Evolutionary conservation across 2,888 invertebrate genomes (phyloP), one percentile per base, ranked within the genome.

Genomic region (Schrankia costaestrigalis): DNA sequence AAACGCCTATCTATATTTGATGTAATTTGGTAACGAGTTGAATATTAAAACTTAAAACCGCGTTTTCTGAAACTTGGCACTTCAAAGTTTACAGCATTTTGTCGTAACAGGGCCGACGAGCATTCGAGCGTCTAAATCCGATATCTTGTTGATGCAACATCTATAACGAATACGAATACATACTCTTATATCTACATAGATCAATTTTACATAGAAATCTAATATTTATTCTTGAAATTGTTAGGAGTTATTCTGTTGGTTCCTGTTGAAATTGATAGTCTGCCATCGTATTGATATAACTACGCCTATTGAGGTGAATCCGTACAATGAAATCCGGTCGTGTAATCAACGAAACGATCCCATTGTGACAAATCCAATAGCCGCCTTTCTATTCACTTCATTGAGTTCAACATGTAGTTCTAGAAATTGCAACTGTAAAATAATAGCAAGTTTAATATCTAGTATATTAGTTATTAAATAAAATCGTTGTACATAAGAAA

Each of bases 311-410:
- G 63, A 69, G 44, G 50, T 56, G 51, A 53, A 51, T 53, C 32
- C 44, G 46, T 49, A 73, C 73, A 73, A 75, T 75, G 64, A 65
- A 63, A 66, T 57, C 61, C 63, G 62, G 56, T 56, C 61, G 53
- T 52, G 58, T 68, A 75, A 79, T 78, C 73, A 72, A 64, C 57
- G 45, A 49, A 68, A 71, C 68, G 71, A 65, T 52, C 46, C 73
- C 46, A 74, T 81, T 79, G 79, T 79, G 60, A 57, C 51, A 56
- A 60, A 52, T 56, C 56, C 50, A 47, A 60, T 55, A 52, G 43
- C 47, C 46, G 47, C 46, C 54, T 48, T 67, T 67, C 56, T 52
- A 58, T 63, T 48, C 46, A 50, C 50, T 55, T 46, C 58, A 63
- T 59, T 58, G 53, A 59, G 50, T 52, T 31, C 28, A 36, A 35